Conservation (phyloP, 2,888 invertebrate species). For the Ornithoptera alexandrae region DNA sequence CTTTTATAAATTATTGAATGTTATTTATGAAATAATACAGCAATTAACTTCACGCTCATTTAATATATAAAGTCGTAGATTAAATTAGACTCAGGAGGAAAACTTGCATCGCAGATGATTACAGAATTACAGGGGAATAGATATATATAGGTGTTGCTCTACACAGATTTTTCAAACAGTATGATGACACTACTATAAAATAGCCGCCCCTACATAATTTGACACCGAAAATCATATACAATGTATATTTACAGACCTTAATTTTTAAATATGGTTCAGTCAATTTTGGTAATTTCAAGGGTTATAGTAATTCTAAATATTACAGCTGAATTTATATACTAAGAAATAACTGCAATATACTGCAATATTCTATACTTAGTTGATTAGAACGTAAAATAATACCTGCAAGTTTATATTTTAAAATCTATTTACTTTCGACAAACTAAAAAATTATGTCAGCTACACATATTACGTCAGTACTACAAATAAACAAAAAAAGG, state of each 20-base stretch:
- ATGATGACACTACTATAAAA: constrained; percentile 8
- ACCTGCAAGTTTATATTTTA: too few relatives aligned
- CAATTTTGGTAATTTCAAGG: constrained; percentile 5
- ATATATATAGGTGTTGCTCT: neutral
- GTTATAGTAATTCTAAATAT: neutral
- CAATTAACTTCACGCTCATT: constrained; percentile 6
- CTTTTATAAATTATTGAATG: too few relatives aligned
- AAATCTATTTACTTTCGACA: too few relatives aligned
- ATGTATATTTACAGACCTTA: constrained; percentile 13
- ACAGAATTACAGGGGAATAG: neutral
- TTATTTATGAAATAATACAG: neutral
- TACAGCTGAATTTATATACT: neutral
- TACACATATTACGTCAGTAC: too few relatives aligned
- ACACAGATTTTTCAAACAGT: neutral
- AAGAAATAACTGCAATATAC: too few relatives aligned
- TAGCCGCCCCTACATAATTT: neutral
- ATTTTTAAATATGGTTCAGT: constrained; percentile 13
- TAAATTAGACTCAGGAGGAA: constrained; percentile 3
- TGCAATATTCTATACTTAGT: too few relatives aligned
- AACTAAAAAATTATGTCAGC: too few relatives aligned
- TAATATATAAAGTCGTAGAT: constrained; percentile 1
- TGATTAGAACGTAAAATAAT: too few relatives aligned
- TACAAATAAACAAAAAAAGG: too few relatives aligned
- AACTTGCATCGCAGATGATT: neutral
- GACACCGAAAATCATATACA: constrained; percentile 2